phyloP scores from a whole-genome alignment of 1,140 invertebrate species.

The Trichonephila inaurata region DNA sequence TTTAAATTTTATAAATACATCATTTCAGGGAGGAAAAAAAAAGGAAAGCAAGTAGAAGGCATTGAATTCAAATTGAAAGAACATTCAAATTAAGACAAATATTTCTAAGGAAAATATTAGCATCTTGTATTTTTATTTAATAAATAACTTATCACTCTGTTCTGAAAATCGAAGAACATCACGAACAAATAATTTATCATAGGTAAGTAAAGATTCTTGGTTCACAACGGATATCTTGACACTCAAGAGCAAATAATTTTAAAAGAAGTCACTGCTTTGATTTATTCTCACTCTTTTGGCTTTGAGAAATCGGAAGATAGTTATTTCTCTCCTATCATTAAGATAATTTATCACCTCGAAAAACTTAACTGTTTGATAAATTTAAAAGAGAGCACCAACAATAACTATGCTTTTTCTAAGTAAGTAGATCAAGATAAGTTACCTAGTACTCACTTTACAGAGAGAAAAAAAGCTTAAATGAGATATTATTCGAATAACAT shows the following conservation, averaged over 20 bases:
- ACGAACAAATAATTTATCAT: not conserved
- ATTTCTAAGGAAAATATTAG: not conserved
- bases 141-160: not conserved
- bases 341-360: not conserved
- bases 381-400: not conserved
- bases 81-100: not conserved
- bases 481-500: too few species aligned
- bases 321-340: slow-evolving; percentile 10
- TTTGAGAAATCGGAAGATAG: not conserved
- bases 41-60: not conserved
- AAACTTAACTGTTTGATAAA: not conserved
- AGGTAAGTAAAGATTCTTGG: not conserved
- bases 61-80: not conserved
- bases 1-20: not conserved
- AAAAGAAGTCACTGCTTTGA: slow-evolving; percentile 1
- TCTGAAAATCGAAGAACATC: not conserved
- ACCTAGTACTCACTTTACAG: too few species aligned
- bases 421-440: too few species aligned
- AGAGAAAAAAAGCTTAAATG: too few species aligned
- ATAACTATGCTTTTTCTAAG: not conserved
- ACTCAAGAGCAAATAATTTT: slow-evolving; percentile 14
- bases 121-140: not conserved
- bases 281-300: not conserved
- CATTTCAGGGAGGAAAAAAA: not conserved
- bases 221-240: not conserved